These are phyloP conservation scores for Eurypyga helias DNA, from an alignment of 2,113 vertebrate species.

Conservation along the genomic window DNA sequence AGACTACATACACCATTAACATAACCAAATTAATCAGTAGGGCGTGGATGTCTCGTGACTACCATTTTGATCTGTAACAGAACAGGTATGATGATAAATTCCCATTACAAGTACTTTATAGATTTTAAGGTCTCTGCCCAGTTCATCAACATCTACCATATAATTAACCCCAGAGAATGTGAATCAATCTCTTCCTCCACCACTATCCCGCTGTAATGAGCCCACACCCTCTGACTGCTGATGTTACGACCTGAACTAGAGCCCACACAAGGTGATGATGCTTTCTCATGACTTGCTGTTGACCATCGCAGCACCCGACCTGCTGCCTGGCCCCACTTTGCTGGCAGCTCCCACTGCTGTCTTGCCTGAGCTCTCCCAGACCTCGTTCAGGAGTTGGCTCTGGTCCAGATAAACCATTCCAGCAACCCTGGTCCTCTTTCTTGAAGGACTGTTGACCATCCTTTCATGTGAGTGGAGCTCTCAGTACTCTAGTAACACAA, in stretches of 20 bases:
- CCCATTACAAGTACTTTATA: neutral
- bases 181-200: neutral
- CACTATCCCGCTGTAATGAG: rapidly evolving
- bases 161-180: neutral
- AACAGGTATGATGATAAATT: neutral
- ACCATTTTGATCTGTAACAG: neutral
- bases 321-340: neutral
- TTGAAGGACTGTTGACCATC: neutral
- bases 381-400: neutral
- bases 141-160: neutral
- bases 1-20: neutral
- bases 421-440: neutral
- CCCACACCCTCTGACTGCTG: neutral
- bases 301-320: rapidly evolving
- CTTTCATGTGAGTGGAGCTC: neutral
- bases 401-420: neutral
- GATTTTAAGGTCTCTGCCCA: neutral
- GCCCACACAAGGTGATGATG: rapidly evolving
- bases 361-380: neutral
- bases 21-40: neutral
- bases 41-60: neutral
- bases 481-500: neutral
- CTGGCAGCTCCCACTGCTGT: neutral
- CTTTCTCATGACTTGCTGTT: neutral
- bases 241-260: neutral